phyloP scores from a whole-genome alignment of 1,140 invertebrate genomes.

The Drosophila neocordata region DNA sequence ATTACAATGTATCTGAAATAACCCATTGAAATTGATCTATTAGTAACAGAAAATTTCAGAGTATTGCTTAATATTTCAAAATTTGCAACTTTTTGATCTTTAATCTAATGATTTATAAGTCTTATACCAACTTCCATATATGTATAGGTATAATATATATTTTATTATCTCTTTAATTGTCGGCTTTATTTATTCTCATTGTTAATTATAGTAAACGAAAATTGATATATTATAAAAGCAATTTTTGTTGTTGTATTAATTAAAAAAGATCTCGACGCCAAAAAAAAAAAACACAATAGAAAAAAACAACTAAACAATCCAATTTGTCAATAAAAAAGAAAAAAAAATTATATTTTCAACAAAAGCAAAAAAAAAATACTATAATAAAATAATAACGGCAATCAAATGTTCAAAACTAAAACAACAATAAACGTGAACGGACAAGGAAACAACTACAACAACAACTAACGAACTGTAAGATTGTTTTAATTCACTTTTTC shows the following conservation, averaged over 20 bases:
- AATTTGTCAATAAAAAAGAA: conserved; percentile 51
- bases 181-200: conserved; percentile 17
- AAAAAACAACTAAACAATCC: conserved; percentile 37
- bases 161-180: conserved; percentile 51
- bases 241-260: conserved; percentile 12
- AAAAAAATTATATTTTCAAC: background rate
- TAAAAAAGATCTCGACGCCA: conserved; percentile 1
- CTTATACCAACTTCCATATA: too few relatives aligned
- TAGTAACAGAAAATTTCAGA: too few relatives aligned
- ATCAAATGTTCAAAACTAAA: conserved; percentile 43
- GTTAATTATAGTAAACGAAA: conserved; percentile 21
- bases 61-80: too few relatives aligned
- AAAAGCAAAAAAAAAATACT: conserved; percentile 34
- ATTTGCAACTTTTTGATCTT: too few relatives aligned
- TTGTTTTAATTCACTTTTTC: conserved; percentile 24
- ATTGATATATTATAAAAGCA: conserved; percentile 45
- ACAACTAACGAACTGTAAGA: conserved; percentile 22
- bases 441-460: conserved; percentile 48
- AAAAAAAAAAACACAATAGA: conserved; percentile 21
- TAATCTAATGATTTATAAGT: too few relatives aligned
- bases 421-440: conserved; percentile 34
- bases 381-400: conserved; percentile 68
- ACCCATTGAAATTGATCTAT: too few relatives aligned
- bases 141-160: too few relatives aligned
- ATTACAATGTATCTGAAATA: too few relatives aligned